These are phyloP conservation scores for Molanna angustata DNA, from an alignment of 2,888 invertebrate genomes.

Conservation along the genomic window DNA sequence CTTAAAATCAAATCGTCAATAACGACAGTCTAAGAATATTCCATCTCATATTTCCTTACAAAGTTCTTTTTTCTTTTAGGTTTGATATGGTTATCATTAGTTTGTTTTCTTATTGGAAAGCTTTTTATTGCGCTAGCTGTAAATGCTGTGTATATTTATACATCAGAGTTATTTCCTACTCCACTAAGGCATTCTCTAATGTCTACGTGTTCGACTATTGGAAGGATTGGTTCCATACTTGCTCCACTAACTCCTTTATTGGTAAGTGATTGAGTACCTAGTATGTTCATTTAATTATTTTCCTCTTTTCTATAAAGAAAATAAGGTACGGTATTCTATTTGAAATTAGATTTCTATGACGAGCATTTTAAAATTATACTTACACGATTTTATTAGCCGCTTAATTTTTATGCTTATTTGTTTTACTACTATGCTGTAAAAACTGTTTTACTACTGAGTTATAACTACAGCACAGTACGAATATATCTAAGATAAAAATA, in stretches of 20 bases:
- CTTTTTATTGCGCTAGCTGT: not conserved
- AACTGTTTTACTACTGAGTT: too few species aligned
- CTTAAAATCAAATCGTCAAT: too few species aligned
- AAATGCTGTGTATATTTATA: constrained; percentile 58
- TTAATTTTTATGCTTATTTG: too few species aligned
- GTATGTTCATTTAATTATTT: not conserved
- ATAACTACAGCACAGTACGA: too few species aligned
- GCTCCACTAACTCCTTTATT: constrained; percentile 64
- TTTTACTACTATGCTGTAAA: too few species aligned
- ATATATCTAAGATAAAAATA: too few species aligned
- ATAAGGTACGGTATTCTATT: not conserved
- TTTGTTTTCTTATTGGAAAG: not conserved
- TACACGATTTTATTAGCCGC: too few species aligned
- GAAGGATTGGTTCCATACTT: constrained; percentile 62
- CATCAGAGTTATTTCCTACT: constrained; percentile 69
- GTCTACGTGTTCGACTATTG: constrained; percentile 62
- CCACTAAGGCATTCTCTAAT: constrained; percentile 61
- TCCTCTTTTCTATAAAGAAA: not conserved
- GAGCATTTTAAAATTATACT: too few species aligned
- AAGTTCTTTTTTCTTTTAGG: constrained; percentile 1
- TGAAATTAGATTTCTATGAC: not conserved
- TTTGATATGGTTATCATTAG: not conserved
- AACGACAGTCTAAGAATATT: too few species aligned
- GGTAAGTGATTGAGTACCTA: constrained; percentile 43
- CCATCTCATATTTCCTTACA: too few species aligned